Evolutionary conservation across 1,140 invertebrate species (phyloP).

Genomic region (Drosophila ercepeae): DNA sequence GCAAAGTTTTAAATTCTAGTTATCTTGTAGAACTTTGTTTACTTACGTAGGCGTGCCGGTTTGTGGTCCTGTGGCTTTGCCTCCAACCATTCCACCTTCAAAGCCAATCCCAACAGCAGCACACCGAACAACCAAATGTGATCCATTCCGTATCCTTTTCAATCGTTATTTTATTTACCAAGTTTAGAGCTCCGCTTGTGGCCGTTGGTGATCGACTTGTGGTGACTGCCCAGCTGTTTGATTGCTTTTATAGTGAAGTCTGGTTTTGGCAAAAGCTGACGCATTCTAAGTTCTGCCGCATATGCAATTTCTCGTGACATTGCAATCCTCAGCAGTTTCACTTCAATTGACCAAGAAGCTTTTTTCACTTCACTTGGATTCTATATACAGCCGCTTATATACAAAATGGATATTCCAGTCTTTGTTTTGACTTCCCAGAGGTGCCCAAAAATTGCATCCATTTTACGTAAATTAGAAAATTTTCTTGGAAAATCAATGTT

Average conservation of each 20-base stretch:
- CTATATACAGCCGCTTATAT: constrained; percentile 15
- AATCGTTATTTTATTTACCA: background rate
- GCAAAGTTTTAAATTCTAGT: no score
- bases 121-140: constrained; percentile 7
- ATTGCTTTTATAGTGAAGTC: constrained; percentile 58
- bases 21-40: no score
- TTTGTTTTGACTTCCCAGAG: background rate
- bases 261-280: constrained; percentile 27
- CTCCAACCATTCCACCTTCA: constrained; percentile 1
- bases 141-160: constrained; percentile 28
- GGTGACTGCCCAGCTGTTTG: constrained; percentile 23
- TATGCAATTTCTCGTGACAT: constrained; percentile 68
- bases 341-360: constrained; percentile 38
- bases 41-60: constrained; percentile 56
- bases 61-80: constrained; percentile 15
- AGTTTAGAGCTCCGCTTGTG: background rate
- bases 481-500: no score
- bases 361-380: background rate
- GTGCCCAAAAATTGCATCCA: background rate
- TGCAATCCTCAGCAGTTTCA: constrained; percentile 69
- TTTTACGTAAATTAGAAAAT: no score
- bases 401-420: background rate
- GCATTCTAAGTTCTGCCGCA: constrained; percentile 57
- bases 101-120: constrained; percentile 28
- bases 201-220: constrained; percentile 14